A percentile compares a stretch with the other conserved stretches of the same genome.
Conservation (phyloP, 2,797 vertebrate genomes). For the Halcyon smyrnensis region DNA sequence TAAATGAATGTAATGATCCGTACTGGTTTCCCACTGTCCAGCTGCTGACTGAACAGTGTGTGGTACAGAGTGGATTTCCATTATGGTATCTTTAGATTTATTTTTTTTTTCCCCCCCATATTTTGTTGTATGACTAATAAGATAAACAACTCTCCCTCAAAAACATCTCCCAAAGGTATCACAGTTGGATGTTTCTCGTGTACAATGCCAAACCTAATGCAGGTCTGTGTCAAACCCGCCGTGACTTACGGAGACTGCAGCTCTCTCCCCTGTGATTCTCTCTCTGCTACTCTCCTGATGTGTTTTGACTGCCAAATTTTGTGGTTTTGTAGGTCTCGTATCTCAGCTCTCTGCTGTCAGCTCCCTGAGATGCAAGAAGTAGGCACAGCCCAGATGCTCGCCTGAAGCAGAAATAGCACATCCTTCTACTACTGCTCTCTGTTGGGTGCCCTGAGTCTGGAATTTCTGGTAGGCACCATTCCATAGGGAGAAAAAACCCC, state of each 20-base stretch:
- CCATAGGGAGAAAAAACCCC: background rate
- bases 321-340: constrained; percentile 33
- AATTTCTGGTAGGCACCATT: background rate
- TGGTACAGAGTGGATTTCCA: background rate
- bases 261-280: background rate
- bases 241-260: background rate
- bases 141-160: background rate
- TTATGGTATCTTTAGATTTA: fast-evolving
- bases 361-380: background rate
- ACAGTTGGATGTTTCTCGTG: fast-evolving
- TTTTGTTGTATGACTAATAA: background rate
- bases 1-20: background rate
- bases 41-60: background rate
- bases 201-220: fast-evolving
- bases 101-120: no score
- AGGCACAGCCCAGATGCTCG: constrained; percentile 16
- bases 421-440: background rate
- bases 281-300: background rate
- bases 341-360: constrained; percentile 21
- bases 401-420: constrained; percentile 51
- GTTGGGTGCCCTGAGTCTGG: background rate
- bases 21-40: background rate
- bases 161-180: background rate
- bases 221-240: background rate
- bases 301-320: constrained; percentile 23